Base-by-base conservation (phyloP, 2,113 vertebrate genomes). In the Cinclus mexicanus region DNA sequence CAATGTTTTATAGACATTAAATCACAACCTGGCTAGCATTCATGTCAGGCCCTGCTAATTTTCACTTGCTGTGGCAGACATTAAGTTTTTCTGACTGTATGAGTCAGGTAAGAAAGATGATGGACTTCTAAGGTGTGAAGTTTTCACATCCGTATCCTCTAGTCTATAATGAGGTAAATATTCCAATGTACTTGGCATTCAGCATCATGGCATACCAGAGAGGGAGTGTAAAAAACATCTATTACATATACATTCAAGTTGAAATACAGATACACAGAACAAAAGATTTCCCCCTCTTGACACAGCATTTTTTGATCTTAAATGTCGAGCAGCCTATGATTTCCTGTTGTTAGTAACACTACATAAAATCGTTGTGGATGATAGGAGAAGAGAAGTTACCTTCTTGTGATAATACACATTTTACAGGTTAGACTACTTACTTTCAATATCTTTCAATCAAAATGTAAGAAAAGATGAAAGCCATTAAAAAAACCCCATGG, bases 1-100 rank as follows among this genome's bases (percentile, higher is more conserved):
- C 68, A 56, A 52, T 17, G 11, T 94, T 96, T 97, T 97, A 91
- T 59, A 82, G 84, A 68, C 20, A 22, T 91, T 71, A 72, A 94
- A 84, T 91, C 81, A 95, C 60, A 75, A 69, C 12, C 44, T 72
- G 74, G 52, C 47, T 93, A 82, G 31, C 49, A 82, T 79, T 93
- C n/a, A 18, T 82, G 83, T 83, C 53, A 82, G 37, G 46, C 74
- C 31, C 57, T 91, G 71, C 29, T 94, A 86, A 90, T 94, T 83
- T 94, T 92, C 63, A 67, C 47, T 92, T 74, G 57, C 44, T 29
- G 14, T 82, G 61, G 65, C 78, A 95, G 69, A 94, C 37, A 23
- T 63, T 12, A 69, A 22, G 9, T 4, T 86, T 83, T 71, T 65
- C 46, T 91, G 37, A 82, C 31, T 92, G 1, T 70, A 23, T 89